phyloP scores from a whole-genome alignment of 2,797 vertebrate species.

The Danio albolineatus region DNA sequence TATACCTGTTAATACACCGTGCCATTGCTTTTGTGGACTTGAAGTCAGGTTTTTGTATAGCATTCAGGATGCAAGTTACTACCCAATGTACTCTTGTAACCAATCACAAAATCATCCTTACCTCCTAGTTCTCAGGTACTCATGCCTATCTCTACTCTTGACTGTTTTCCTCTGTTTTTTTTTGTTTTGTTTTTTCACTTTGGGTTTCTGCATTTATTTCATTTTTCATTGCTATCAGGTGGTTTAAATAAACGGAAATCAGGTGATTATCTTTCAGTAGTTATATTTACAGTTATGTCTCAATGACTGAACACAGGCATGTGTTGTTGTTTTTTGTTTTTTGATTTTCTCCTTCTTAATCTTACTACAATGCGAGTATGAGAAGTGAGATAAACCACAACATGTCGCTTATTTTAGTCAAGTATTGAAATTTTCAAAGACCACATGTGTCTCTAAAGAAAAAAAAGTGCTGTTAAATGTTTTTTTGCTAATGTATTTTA shows the following conservation, averaged over 20 bases:
- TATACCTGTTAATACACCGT: not conserved
- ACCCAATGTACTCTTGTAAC: not conserved
- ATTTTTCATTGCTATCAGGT: not conserved
- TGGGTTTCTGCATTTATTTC: not conserved
- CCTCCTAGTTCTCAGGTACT: conserved; percentile 12
- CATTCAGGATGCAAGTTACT: not conserved
- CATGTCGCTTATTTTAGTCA: not conserved
- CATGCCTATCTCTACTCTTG: conserved; percentile 29
- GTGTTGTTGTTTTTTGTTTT: not conserved
- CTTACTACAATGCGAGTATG: not conserved
- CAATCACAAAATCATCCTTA: not conserved
- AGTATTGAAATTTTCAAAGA: conserved; percentile 7
- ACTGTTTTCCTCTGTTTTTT: conserved; percentile 11
- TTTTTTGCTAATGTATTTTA: not conserved
- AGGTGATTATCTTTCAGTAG: not conserved
- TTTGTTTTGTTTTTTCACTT: not conserved
- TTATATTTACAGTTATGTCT: not conserved
- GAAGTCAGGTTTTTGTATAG: not conserved
- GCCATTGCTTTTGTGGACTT: not conserved
- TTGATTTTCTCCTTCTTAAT: not conserved
- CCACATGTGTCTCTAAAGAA: not conserved
- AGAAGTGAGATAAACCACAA: conserved; percentile 11
- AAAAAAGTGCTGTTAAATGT: not conserved
- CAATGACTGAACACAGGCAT: not conserved
- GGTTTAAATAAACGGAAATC: not conserved